A percentile compares a stretch with the other conserved stretches of the same genome.
phyloP scores from a whole-genome alignment of 2,888 invertebrate species.

The Hypsopygia costalis region DNA sequence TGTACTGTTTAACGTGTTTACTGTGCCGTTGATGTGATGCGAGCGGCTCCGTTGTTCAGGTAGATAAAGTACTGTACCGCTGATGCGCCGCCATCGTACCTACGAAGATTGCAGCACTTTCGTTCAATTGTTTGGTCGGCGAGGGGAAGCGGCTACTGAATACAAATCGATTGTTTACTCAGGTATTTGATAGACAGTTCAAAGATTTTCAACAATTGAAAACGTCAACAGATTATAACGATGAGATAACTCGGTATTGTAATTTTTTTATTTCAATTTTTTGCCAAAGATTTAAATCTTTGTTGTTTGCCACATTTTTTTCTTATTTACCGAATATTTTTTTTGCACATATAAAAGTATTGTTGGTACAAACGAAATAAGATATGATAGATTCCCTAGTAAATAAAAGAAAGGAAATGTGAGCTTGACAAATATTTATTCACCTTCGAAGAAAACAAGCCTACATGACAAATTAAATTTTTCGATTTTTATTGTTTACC shows the following conservation, averaged over 20 bases:
- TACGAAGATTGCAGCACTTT: slow-evolving; percentile 1
- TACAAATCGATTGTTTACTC: slow-evolving; percentile 22
- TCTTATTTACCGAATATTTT: no score
- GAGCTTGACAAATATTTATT: background rate
- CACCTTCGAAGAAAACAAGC: background rate
- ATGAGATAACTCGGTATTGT: background rate
- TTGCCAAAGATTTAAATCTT: no score
- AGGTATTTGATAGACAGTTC: slow-evolving; percentile 15
- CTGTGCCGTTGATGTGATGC: no score
- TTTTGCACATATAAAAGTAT: no score
- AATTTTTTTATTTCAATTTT: background rate
- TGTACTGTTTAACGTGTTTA: no score
- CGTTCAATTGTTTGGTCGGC: slow-evolving; percentile 1
- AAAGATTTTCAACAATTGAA: background rate
- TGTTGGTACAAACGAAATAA: background rate
- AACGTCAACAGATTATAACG: background rate
- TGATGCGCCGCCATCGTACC: background rate
- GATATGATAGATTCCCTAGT: background rate
- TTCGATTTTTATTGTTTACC: background rate
- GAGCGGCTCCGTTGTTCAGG: no score
- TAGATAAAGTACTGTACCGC: no score
- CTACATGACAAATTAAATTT: background rate
- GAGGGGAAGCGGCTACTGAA: slow-evolving; percentile 12
- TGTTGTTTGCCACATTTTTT: no score
- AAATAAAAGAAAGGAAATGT: background rate